These are phyloP conservation scores for Rhabdomys pumilio DNA, from an alignment of 2,797 vertebrate genomes.

Conservation along the genomic window DNA sequence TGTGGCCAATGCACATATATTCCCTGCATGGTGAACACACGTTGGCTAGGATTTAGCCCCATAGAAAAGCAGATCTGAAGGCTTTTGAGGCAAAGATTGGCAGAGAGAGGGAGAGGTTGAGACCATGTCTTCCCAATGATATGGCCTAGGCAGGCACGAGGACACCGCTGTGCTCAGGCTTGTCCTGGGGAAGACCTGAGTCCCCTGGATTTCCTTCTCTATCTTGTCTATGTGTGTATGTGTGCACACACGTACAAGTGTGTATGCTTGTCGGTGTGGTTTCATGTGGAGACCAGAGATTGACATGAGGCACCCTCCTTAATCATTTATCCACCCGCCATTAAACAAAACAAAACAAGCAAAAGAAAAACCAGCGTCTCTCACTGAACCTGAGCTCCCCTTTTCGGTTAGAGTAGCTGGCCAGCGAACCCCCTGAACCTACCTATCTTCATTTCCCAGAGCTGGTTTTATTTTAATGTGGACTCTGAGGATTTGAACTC, in stretches of 20 bases:
- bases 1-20: accelerated
- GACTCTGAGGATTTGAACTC: neutral
- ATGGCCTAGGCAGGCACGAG: accelerated
- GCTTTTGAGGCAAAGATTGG: neutral
- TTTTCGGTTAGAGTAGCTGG: neutral
- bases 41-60: neutral
- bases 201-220: neutral
- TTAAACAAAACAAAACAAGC: neutral
- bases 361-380: neutral
- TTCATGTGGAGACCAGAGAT: neutral
- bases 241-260: neutral
- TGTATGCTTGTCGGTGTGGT: neutral
- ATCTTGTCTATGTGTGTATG: neutral
- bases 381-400: neutral
- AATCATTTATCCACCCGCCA: neutral
- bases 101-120: neutral
- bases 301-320: neutral
- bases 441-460: too few relatives aligned
- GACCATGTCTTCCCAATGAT: accelerated
- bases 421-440: neutral
- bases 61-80: neutral
- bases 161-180: accelerated
- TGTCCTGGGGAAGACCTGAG: accelerated
- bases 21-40: neutral
- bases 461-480: neutral